phyloP scores from a whole-genome alignment of 2,888 invertebrate species.

The Aspidiotus destructor region DNA sequence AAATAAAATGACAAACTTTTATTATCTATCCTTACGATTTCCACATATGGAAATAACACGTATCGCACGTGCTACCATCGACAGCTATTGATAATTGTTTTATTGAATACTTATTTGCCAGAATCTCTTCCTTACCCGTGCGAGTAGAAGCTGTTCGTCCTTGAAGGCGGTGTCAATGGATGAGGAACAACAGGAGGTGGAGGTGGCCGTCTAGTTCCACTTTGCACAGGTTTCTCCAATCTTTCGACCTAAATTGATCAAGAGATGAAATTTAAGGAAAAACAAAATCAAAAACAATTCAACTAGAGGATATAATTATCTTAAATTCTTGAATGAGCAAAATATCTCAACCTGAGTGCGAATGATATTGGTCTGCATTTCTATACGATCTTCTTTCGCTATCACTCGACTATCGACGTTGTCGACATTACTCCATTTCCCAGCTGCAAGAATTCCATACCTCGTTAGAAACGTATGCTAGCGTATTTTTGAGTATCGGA shows the following conservation, averaged over 20 bases:
- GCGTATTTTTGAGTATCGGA: not conserved
- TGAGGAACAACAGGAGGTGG: constrained; percentile 47
- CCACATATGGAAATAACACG: too few species aligned
- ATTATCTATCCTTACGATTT: too few species aligned
- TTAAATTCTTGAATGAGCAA: too few species aligned
- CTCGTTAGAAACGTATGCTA: too few species aligned
- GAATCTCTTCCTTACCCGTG: constrained; percentile 42
- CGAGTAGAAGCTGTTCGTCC: constrained; percentile 45
- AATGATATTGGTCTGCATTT: constrained; percentile 38
- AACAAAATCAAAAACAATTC: too few species aligned
- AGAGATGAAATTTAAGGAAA: too few species aligned
- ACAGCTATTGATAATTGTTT: too few species aligned
- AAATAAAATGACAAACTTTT: too few species aligned
- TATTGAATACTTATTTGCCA: too few species aligned
- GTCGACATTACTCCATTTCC: constrained; percentile 52
- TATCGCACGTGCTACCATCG: too few species aligned
- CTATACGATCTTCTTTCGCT: constrained; percentile 39
- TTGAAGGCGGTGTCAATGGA: constrained; percentile 41
- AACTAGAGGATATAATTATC: too few species aligned
- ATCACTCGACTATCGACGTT: constrained; percentile 40
- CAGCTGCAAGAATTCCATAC: constrained; percentile 43
- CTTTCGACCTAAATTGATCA: constrained; percentile 38
- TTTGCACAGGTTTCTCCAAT: constrained; percentile 49
- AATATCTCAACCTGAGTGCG: constrained; percentile 39
- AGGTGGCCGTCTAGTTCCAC: constrained; percentile 44